Base-by-base conservation (phyloP, 2,797 vertebrate species). In the Sebastes jordani region DNA sequence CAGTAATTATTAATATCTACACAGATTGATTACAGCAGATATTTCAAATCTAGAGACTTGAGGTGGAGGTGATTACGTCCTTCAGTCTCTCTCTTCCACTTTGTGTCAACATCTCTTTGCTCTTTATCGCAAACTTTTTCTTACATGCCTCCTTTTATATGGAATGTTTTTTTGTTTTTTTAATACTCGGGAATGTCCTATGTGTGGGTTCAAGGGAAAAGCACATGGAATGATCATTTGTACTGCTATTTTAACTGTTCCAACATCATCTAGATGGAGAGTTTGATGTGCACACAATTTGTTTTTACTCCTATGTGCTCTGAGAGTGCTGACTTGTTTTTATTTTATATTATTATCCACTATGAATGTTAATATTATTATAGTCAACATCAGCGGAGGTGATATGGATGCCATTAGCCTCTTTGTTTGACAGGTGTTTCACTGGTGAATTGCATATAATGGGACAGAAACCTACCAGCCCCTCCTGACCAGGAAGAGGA, bases 391-490 rank as follows among this genome's bases (percentile, higher is more conserved):
- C 74, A 81, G 77, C 75, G 16, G 79, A 83, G 76, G 70, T 81
- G 76, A 89, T 86, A 82, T 74, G 77, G 64, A 77, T 75, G 76
- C 46, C 60, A 67, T 64, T 36, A 58, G 80, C 64, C 49, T 85
- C 73, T 86, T 32, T 67, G 56, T 78, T 76, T 64, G 75, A 83
- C 71, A 81, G 91, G 92, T 92, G 91, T 90, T 93, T 94, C 74
- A 88, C 72, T 68, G 67, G 65, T 87, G 80, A 90, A 88, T 94
- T 95, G 93, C 95, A 95, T 89, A 92, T 74, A 92, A 90, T 82
- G 70, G 69, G 93, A 91, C 69, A 83, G 60, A 93, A 92, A 91
- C 58, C 27, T 62, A 86, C 58, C 81, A 76, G 64, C 78, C 81
- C 72, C 83, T 61, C 80, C 87, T 58, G 75, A 90, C 84, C 74